phyloP scores from a whole-genome alignment of 2,113 vertebrate genomes.

The Pluvialis apricaria region DNA sequence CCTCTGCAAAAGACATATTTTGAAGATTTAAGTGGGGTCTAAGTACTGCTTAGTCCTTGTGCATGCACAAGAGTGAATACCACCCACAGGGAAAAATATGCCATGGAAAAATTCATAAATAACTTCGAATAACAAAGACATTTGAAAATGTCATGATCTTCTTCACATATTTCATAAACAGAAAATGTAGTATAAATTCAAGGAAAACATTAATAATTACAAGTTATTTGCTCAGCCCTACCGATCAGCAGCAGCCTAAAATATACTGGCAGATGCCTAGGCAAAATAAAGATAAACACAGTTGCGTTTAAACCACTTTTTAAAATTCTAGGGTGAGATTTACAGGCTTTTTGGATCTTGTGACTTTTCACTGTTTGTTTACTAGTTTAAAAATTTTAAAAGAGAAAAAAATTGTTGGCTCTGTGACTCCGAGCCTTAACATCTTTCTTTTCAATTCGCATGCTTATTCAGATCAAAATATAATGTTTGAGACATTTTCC shows the following conservation, averaged over 20 bases:
- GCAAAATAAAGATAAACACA: slow-evolving; percentile 45
- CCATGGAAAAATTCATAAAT: slow-evolving; percentile 32
- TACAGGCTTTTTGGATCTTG: neutral
- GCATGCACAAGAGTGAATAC: slow-evolving; percentile 8
- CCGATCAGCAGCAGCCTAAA: slow-evolving; percentile 13
- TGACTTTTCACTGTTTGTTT: slow-evolving; percentile 23
- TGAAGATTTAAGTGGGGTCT: slow-evolving; percentile 53
- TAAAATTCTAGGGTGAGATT: slow-evolving; percentile 21
- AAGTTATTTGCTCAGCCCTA: slow-evolving; percentile 46
- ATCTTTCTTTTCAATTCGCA: slow-evolving; percentile 21
- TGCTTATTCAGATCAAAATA: slow-evolving; percentile 42
- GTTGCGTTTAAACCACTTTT: neutral
- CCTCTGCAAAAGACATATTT: slow-evolving; percentile 4
- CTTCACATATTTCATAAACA: slow-evolving; percentile 32
- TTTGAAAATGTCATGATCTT: slow-evolving; percentile 56
- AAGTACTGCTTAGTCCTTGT: slow-evolving; percentile 2
- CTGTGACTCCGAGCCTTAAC: neutral
- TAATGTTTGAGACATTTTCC: slow-evolving; percentile 44
- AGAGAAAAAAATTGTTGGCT: neutral
- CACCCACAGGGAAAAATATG: slow-evolving; percentile 49
- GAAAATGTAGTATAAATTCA: slow-evolving; percentile 42
- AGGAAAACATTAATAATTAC: slow-evolving; percentile 56
- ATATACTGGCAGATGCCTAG: slow-evolving; percentile 37
- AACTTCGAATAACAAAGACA: slow-evolving; percentile 47
- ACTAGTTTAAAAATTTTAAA: neutral